These are phyloP conservation scores for Teleiodes luculella DNA, from an alignment of 2,888 invertebrate species.

Conservation along the genomic window DNA sequence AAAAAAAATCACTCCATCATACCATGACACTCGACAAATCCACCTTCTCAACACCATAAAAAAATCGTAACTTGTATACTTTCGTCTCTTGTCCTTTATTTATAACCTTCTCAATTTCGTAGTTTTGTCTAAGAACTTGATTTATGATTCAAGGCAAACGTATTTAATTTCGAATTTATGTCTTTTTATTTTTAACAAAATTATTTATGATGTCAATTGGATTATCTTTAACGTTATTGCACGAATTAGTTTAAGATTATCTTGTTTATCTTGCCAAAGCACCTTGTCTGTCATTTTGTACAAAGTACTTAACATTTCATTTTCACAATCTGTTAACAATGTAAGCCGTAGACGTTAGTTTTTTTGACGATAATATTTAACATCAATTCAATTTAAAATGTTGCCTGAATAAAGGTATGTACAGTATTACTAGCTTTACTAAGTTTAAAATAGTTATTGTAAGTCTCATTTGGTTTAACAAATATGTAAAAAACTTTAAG, in stretches of 20 bases:
- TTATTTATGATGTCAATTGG: constrained; percentile 1
- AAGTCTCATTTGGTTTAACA: constrained; percentile 30
- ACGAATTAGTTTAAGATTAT: constrained; percentile 1
- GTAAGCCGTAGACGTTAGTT: constrained; percentile 11
- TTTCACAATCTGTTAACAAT: constrained; percentile 24
- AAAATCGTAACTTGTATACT: no score
- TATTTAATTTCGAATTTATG: no score
- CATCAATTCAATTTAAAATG: constrained; percentile 18
- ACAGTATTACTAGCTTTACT: constrained; percentile 78
- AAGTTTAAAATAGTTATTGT: constrained; percentile 50
- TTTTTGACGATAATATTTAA: constrained; percentile 12
- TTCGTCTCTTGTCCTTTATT: no score
- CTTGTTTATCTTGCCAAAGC: constrained; percentile 63
- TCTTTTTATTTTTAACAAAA: background rate
- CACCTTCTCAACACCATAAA: no score
- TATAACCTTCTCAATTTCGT: no score
- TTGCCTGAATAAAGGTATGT: constrained; percentile 67
- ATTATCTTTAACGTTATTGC: background rate
- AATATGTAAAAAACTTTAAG: no score
- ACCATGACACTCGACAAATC: no score
- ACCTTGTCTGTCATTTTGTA: constrained; percentile 44
- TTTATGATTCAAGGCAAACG: no score
- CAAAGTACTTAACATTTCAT: constrained; percentile 46
- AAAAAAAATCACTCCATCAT: no score
- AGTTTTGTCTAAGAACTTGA: no score